Base-by-base conservation (phyloP, 2,888 invertebrate genomes). In the Selenia dentaria region DNA sequence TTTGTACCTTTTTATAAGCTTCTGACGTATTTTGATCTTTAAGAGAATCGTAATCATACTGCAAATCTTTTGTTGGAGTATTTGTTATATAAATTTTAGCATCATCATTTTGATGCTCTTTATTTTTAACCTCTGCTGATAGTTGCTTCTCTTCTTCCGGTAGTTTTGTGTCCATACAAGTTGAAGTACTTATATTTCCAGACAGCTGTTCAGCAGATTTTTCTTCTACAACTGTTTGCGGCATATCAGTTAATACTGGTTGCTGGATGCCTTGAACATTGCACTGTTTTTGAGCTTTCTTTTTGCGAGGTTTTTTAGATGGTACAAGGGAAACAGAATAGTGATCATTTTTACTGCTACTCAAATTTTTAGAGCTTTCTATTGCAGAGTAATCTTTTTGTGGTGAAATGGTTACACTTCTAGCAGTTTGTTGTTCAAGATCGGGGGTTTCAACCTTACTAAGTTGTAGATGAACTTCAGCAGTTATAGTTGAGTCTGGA, bases 401-500 rank as follows among this genome's bases (percentile, higher is more conserved):
- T 22, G 5, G 5, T 22, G 22, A 2, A 6, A 1, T 22, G 5
- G 8, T 22, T 22, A 14, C 25, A 43, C 31, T 20, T 5, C 11
- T 27, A 39, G 29, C 34, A 11, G 58, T 47, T n/a, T 58, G 54
- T 42, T 57, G 51, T 13, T 16, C 11, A 0, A 27, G 14, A 6
- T 9, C 4, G 8, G 6, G 14, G 14, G 12, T 28, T 10, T 45
- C 58, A 29, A 49, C 51, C 46, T 65, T 57, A 9, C 47, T 55
- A 22, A 83, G 57, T 35, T 74, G 70, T 0, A 83, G 60, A 42
- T 77, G 64, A 32, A 82, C 75, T 37, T 78, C 71, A 43, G 82
- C 70, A 20, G 70, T 75, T 0, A 82, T 54, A 24, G 77, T 79
- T 0, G 79, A 65, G 12, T 77, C 72, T 11, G 83, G 75, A 27